Evolutionary conservation across 2,113 vertebrate species (phyloP).

Genomic region (Cyphomyrus discorhynchus): DNA sequence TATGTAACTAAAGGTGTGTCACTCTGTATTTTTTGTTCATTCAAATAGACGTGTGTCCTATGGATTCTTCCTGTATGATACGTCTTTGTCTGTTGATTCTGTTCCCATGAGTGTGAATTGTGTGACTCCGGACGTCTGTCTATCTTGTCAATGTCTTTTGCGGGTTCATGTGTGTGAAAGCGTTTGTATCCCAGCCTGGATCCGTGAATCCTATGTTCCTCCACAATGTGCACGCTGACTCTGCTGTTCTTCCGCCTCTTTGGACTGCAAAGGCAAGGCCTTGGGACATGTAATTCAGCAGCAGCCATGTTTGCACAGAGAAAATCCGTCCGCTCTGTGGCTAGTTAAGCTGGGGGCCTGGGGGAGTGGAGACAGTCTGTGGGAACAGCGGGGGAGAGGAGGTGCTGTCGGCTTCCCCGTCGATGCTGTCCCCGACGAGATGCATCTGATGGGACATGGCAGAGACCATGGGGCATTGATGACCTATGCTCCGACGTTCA

Average conservation of each 20-base stretch:
- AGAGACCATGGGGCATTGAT: constrained; percentile 38
- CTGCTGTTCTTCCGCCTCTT: constrained; percentile 28
- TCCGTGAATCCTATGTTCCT: neutral
- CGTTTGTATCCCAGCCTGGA: constrained; percentile 14
- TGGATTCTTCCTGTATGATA: neutral
- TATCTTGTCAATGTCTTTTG: constrained; percentile 9
- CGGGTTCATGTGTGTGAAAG: constrained; percentile 1
- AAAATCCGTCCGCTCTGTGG: constrained; percentile 52
- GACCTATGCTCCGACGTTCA: constrained; percentile 30
- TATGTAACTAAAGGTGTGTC: neutral
- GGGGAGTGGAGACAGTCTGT: constrained; percentile 54
- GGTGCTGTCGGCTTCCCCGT: constrained; percentile 54
- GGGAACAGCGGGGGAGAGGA: constrained; percentile 38
- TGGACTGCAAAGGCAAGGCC: constrained; percentile 16
- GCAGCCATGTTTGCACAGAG: constrained; percentile 51
- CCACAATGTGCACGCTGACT: constrained; percentile 23
- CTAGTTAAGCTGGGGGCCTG: constrained; percentile 59
- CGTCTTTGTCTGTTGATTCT: neutral
- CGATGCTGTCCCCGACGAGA: constrained; percentile 46
- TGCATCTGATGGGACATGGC: constrained; percentile 38
- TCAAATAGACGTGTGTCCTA: neutral
- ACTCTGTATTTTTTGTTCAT: neutral
- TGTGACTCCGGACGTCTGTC: neutral
- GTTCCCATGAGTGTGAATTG: neutral
- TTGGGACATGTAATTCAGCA: constrained; percentile 1